Base-by-base conservation (phyloP, 2,797 vertebrate genomes). In the Lindbergichthys nudifrons region DNA sequence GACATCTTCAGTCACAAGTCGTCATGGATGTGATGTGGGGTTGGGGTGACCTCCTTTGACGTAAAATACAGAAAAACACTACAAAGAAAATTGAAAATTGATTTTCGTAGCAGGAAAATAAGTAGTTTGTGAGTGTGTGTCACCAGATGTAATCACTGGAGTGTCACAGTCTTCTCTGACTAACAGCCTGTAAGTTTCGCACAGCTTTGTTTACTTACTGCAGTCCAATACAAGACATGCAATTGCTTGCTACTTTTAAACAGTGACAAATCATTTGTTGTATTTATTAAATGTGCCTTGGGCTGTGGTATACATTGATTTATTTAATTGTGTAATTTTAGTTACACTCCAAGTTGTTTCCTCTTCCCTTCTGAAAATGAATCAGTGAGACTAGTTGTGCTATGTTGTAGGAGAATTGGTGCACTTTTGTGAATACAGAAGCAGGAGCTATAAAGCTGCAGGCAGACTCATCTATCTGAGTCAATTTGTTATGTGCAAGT, bases 231-330 rank as follows among this genome's bases (percentile, higher is more conserved):
- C 10, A 54, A n/a, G 56, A 63, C 58, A 54, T 70, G 32, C 50
- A 73, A 51, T 57, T 46, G 16, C 56, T 50, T 66, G 59, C 39
- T 58, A 32, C 39, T n/a, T 53, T 75, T 73, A 68, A 76, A 47
- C 11, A 65, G 65, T 57, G 66, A 36, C 36, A 61, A 62, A 72
- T 56, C 19, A 81, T 84, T 67, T 42, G 56, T 47, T 42, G 16
- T 51, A 59, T 81, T 87, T 78, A 70, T 84, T 54, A 45, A 60
- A 32, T 42, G 2, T 77, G 42, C 14, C 77, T 68, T 16, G 52
- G 71, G 59, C 70, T 82, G 19, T 81, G 82, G 32, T 46, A 43
- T 52, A 77, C 41, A 82, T 79, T 75, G 74, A 85, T 81, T 68
- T 58, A 41, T 80, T 68, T 79, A 80, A 80, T 62, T 75, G 58